Base-by-base conservation (phyloP, 2,113 vertebrate genomes). In the Megaleporinus macrocephalus region DNA sequence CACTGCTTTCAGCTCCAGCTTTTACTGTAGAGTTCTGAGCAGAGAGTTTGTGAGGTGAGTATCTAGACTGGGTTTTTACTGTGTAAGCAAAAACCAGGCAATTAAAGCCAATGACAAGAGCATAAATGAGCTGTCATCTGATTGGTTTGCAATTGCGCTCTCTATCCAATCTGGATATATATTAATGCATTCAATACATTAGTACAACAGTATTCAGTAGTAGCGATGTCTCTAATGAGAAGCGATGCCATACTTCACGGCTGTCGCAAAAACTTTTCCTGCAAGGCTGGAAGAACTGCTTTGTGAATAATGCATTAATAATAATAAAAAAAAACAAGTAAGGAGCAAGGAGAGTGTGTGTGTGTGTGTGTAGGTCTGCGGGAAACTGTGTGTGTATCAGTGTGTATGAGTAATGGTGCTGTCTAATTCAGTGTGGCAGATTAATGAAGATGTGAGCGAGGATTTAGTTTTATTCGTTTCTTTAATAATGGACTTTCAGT, bases 401-500 rank as follows among this genome's bases (percentile, higher is more conserved):
- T 41, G 44, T 36, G 70, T 47, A 76, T 82, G 63, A 72, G 59
- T 82, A 65, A 68, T 73, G 72, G 24, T 10, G 24, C 27, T 62
- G 63, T 62, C 53, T 75, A 53, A 81, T 59, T 75, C 30, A 5
- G n/a, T 76, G 73, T 76, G 73, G 27, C 80, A 82, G 63, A 70
- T 76, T 82, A 59, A 82, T 76, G 75, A 82, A 61, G 72, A 76
- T 53, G 66, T 55, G 51, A 68, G 72, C 24, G 24, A 57, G 62
- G 63, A 75, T 70, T 82, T 75, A 26, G 49, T 68, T 76, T 66
- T 68, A 33, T 69, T 57, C 20, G 0, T 53, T 81, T 76, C 12
- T 76, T 75, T 69, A 81, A 81, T 59, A 81, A 81, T 66, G 29
- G 29, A 68, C 61, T 76, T 81, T 57, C 51, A 57, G 44, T 82